phyloP scores from a whole-genome alignment of 1,140 invertebrate genomes.

The Rhagoletis pomonella region DNA sequence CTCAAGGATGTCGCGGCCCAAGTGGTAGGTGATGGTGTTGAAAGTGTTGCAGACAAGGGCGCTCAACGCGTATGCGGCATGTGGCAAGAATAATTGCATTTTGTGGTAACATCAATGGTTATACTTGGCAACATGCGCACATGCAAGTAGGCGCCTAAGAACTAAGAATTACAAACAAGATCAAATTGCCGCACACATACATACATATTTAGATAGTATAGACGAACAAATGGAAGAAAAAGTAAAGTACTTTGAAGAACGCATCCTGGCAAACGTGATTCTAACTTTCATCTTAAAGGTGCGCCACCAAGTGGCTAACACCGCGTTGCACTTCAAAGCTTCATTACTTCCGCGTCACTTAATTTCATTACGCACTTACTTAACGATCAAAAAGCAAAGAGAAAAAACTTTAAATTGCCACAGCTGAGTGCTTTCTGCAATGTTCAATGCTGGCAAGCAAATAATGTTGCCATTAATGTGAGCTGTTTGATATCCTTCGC shows the following conservation, averaged over 20 bases:
- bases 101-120: not conserved
- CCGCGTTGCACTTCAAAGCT: not conserved
- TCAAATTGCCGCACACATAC: not conserved
- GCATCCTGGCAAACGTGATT: not conserved
- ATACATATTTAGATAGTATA: not conserved
- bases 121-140: not conserved
- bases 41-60: not conserved
- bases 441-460: not conserved
- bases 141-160: not conserved
- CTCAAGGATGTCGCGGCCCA: not conserved
- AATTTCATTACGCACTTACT: constrained; percentile 19
- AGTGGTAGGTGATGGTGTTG: not conserved
- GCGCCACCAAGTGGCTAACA: not conserved
- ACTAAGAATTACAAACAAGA: not conserved
- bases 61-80: not conserved
- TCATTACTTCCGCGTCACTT: constrained; percentile 1
- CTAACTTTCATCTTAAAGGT: not conserved
- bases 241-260: no score
- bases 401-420: not conserved
- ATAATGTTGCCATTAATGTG: not conserved
- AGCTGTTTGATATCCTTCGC: no score
- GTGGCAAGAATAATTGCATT: constrained; percentile 40
- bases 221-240: no score
- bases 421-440: not conserved
- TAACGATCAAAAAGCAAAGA: not conserved